Evolutionary conservation across 2,888 invertebrate genomes (phyloP).

Genomic region (Meandrusa payeni): DNA sequence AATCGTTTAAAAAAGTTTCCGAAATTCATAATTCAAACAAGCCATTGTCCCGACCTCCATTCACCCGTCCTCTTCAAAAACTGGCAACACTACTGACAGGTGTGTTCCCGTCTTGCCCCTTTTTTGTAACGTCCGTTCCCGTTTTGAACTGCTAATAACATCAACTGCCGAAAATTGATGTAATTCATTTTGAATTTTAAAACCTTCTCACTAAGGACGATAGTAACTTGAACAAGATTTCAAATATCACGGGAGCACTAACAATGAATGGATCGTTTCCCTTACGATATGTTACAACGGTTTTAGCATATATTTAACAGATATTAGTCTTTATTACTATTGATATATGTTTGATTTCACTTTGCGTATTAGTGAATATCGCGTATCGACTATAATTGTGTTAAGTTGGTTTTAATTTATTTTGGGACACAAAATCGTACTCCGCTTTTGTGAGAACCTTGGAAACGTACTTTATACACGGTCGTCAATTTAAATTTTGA

Average conservation of each 20-base stretch:
- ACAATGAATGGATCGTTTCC: constrained; percentile 78
- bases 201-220: constrained; percentile 30
- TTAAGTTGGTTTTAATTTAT: constrained; percentile 59
- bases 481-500: constrained; percentile 2
- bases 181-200: constrained; percentile 31
- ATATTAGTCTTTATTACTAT: constrained; percentile 44
- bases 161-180: constrained; percentile 31
- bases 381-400: constrained; percentile 49
- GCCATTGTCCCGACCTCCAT: constrained; percentile 62
- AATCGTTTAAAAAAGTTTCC: constrained; percentile 36
- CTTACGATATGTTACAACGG: constrained; percentile 74
- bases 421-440: constrained; percentile 57
- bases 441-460: constrained; percentile 38
- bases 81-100: constrained; percentile 79
- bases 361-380: constrained; percentile 36
- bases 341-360: constrained; percentile 31
- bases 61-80: constrained; percentile 75
- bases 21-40: constrained; percentile 54
- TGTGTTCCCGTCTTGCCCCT: constrained; percentile 79
- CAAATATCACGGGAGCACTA: constrained; percentile 54
- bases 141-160: constrained; percentile 37
- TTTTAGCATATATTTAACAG: constrained; percentile 46
- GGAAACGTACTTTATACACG: constrained; percentile 27
- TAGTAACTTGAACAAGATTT: constrained; percentile 33
- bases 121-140: constrained; percentile 78